A percentile compares a stretch with the other conserved stretches of the same genome.
Evolutionary conservation across 2,113 vertebrate genomes (phyloP).

Genomic region (Festucalex cinctus): DNA sequence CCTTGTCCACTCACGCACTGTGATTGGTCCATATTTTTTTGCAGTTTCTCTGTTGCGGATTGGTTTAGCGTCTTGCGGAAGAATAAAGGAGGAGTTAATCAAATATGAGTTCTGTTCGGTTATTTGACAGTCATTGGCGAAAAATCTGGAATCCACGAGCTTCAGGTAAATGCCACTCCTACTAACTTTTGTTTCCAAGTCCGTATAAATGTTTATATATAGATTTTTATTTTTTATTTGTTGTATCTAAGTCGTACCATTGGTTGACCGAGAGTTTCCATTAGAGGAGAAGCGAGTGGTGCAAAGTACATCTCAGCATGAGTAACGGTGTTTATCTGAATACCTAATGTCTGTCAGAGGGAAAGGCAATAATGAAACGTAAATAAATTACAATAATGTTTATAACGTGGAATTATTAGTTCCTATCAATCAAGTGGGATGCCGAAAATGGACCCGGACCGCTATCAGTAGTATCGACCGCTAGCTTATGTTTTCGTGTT

Average conservation of each 20-base stretch:
- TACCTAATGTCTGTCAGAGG: conserved; percentile 37
- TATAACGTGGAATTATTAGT: neutral
- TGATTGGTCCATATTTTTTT: conserved; percentile 42
- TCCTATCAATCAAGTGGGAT: neutral
- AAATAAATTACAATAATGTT: accelerated
- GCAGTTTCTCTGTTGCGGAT: conserved; percentile 18
- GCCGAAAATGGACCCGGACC: neutral
- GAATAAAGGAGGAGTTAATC: conserved; percentile 38
- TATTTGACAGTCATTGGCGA: conserved; percentile 51
- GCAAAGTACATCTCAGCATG: conserved; percentile 3
- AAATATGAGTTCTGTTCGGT: conserved; percentile 50
- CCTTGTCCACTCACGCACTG: accelerated
- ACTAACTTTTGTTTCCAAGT: neutral
- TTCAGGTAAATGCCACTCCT: conserved; percentile 56
- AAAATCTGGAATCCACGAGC: conserved; percentile 46
- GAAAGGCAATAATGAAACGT: neutral
- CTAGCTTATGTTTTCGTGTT: conserved; percentile 28
- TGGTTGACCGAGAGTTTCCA: neutral
- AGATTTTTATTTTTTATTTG: neutral
- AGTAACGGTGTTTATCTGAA: conserved; percentile 8
- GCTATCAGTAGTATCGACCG: conserved; percentile 3
- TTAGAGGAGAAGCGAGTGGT: neutral
- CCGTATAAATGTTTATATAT: neutral
- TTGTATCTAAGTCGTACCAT: neutral
- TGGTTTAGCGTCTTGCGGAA: conserved; percentile 32